A percentile compares a stretch with the other conserved stretches of the same genome.
Conservation (phyloP, 2,797 vertebrate genomes). For the Anabacerthia variegaticeps region DNA sequence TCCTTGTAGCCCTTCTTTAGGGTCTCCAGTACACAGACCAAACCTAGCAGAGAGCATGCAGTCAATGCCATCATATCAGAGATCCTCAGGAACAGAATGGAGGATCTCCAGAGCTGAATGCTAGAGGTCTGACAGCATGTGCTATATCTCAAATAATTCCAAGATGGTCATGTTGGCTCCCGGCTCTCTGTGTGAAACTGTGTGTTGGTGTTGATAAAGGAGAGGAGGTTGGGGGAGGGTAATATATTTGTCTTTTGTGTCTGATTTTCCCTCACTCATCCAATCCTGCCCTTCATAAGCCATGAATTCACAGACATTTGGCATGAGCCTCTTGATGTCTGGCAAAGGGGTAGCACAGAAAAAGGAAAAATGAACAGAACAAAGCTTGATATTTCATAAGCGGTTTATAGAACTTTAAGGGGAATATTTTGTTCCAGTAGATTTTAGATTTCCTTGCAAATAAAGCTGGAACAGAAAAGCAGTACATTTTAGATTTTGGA, state of each 20-base stretch:
- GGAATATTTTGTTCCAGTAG: slow-evolving; percentile 38
- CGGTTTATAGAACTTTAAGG: slow-evolving; percentile 17
- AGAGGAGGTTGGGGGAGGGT: neutral
- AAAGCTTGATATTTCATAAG: slow-evolving; percentile 27
- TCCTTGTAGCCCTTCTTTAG: neutral
- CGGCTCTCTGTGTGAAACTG: neutral
- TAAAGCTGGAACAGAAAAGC: neutral
- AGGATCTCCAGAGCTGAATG: neutral
- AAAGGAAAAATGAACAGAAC: slow-evolving; percentile 14
- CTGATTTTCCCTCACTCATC: neutral
- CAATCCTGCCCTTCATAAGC: slow-evolving; percentile 13
- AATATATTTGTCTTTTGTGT: slow-evolving; percentile 11
- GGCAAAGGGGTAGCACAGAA: slow-evolving; percentile 18
- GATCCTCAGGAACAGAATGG: neutral
- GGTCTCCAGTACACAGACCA: neutral
- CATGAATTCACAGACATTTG: slow-evolving; percentile 37
- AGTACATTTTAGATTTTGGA: slow-evolving; percentile 1
- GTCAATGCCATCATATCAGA: neutral
- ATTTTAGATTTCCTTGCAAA: slow-evolving; percentile 47
- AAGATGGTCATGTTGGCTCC: slow-evolving; percentile 8
- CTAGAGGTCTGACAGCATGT: neutral
- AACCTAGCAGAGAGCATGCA: neutral
- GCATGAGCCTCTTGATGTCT: neutral
- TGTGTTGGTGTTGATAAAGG: slow-evolving; percentile 21
- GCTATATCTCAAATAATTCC: neutral